A percentile compares a stretch with the other conserved stretches of the same genome.
Conservation (phyloP, 2,888 invertebrate species). For the Cephonodes hylas region DNA sequence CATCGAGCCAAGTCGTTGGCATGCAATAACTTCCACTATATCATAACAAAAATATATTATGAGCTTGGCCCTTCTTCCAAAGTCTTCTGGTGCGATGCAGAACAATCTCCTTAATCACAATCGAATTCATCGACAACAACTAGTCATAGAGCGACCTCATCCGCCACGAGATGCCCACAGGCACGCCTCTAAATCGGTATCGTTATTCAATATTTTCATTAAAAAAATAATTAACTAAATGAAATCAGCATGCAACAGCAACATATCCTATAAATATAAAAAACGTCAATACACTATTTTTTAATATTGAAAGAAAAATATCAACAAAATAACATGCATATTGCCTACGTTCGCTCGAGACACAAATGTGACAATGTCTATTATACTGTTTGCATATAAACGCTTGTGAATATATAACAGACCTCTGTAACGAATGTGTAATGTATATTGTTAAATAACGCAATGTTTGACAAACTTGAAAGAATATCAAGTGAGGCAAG, state of each 20-base stretch:
- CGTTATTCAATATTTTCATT: background rate
- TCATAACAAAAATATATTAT: conserved; percentile 14
- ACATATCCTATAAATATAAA: background rate
- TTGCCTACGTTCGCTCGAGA: background rate
- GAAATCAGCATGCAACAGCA: conserved; percentile 4
- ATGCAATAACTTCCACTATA: background rate
- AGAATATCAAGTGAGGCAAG: background rate
- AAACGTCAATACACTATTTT: conserved; percentile 4
- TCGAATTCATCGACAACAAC: background rate
- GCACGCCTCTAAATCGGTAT: background rate
- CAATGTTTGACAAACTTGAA: background rate
- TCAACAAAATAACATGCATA: conserved; percentile 8
- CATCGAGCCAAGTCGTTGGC: background rate
- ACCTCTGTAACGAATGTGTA: background rate
- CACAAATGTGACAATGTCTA: background rate
- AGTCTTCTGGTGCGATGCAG: conserved; percentile 9
- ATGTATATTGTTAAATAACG: background rate
- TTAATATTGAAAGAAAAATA: background rate
- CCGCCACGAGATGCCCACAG: background rate
- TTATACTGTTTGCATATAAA: background rate
- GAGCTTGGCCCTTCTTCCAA: conserved; percentile 11
- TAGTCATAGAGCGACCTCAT: background rate
- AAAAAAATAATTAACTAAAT: background rate
- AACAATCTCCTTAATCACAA: conserved; percentile 10
- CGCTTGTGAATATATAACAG: background rate